phyloP scores from a whole-genome alignment of 2,888 invertebrate species.

The Perizoma affinitatum region DNA sequence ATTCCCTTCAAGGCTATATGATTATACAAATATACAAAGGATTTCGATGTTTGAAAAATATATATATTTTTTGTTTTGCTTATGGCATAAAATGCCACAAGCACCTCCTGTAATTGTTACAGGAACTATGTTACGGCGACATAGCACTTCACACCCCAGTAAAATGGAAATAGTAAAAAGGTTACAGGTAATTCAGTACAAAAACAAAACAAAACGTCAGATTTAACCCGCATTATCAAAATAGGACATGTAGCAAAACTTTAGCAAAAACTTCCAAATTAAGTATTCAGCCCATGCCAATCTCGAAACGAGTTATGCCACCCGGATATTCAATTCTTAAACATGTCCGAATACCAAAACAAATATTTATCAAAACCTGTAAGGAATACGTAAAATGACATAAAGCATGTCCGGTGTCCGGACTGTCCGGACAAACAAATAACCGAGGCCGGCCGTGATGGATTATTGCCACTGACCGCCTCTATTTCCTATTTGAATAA shows the following conservation, averaged over 20 bases:
- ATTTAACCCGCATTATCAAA: background rate
- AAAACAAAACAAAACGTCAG: constrained; percentile 1
- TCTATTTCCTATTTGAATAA: constrained; percentile 83
- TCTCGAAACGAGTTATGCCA: constrained; percentile 63
- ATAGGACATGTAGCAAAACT: constrained; percentile 40
- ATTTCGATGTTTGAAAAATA: too few relatives aligned
- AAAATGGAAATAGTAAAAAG: too few relatives aligned
- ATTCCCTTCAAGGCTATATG: too few relatives aligned
- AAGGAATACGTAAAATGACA: constrained; percentile 83
- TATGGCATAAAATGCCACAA: too few relatives aligned
- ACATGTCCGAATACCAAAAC: constrained; percentile 78
- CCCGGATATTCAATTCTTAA: constrained; percentile 81
- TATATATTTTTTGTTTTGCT: too few relatives aligned
- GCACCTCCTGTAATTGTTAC: too few relatives aligned
- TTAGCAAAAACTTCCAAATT: constrained; percentile 45
- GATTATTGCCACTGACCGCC: constrained; percentile 83
- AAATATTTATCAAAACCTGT: constrained; percentile 84
- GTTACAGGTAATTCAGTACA: too few relatives aligned
- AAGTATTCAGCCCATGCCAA: constrained; percentile 64
- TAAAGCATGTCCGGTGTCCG: constrained; percentile 67
- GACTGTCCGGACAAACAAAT: constrained; percentile 66
- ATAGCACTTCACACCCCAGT: too few relatives aligned
- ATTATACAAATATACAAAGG: too few relatives aligned
- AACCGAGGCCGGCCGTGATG: constrained; percentile 68
- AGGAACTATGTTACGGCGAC: too few relatives aligned